Percentiles rank a stretch among this genome's conserved stretches.
phyloP scores from a whole-genome alignment of 1,140 invertebrate genomes.

The Drosophila auraria region DNA sequence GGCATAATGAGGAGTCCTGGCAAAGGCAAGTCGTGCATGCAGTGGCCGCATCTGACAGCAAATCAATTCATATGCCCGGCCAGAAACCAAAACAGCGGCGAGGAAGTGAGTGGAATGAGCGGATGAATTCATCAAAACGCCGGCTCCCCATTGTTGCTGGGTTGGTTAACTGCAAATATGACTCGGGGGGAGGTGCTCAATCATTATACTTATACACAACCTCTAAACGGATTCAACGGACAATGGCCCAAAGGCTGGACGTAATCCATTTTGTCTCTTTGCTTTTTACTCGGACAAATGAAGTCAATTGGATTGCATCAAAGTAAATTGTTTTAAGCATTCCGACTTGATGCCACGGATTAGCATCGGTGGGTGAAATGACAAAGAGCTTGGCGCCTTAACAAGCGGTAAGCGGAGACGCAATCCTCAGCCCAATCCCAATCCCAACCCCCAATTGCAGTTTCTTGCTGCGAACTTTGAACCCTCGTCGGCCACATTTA shows the following conservation, averaged over 20 bases:
- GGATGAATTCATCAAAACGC: constrained; percentile 73
- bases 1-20: constrained; percentile 71
- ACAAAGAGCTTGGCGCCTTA: constrained; percentile 72
- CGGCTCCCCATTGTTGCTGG: constrained; percentile 62
- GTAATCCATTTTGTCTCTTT: constrained; percentile 77
- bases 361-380: constrained; percentile 69
- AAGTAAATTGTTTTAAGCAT: constrained; percentile 83
- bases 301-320: constrained; percentile 83
- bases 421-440: not conserved
- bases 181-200: constrained; percentile 62
- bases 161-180: constrained; percentile 74
- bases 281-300: constrained; percentile 71
- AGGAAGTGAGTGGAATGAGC: not conserved
- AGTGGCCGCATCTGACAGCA: constrained; percentile 68
- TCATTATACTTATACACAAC: constrained; percentile 47
- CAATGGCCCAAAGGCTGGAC: constrained; percentile 43
- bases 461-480: constrained; percentile 69
- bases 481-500: constrained; percentile 60
- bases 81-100: constrained; percentile 1
- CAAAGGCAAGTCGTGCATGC: constrained; percentile 75
- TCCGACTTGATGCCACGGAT: constrained; percentile 57
- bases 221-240: constrained; percentile 33
- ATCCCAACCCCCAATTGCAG: constrained; percentile 51
- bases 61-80: constrained; percentile 79
- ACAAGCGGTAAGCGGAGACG: constrained; percentile 29